These are phyloP conservation scores for Nomada ruficornis DNA, from an alignment of 2,888 invertebrate genomes.

Conservation along the genomic window DNA sequence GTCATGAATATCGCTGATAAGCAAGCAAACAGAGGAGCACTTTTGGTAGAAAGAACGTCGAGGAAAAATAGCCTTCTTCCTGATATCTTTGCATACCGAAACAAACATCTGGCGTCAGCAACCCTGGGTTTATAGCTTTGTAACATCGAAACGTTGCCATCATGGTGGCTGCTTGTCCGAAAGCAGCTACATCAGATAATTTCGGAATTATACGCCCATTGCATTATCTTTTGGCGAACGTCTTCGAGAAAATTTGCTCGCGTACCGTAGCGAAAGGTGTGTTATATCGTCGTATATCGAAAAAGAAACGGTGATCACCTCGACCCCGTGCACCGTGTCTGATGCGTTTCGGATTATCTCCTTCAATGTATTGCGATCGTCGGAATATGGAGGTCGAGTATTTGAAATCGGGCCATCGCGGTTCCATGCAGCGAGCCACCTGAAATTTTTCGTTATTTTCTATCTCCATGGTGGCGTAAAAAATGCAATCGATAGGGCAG, in stretches of 20 bases:
- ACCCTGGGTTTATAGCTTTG: not conserved
- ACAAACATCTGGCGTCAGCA: slow-evolving; percentile 24
- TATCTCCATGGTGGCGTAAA: slow-evolving; percentile 10
- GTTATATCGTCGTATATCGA: not conserved
- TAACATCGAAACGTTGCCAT: not conserved
- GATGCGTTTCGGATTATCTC: slow-evolving; percentile 45
- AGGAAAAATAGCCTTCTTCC: not conserved
- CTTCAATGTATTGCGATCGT: slow-evolving; percentile 37
- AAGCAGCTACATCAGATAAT: slow-evolving; percentile 25
- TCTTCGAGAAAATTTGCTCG: slow-evolving; percentile 21
- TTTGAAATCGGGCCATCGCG: slow-evolving; percentile 14
- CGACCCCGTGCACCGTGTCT: slow-evolving; percentile 22
- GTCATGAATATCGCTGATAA: not conserved
- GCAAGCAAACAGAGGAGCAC: slow-evolving; percentile 4
- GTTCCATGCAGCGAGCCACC: not conserved
- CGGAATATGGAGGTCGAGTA: slow-evolving; percentile 29
- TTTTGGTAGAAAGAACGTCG: not conserved
- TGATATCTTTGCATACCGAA: slow-evolving; percentile 10
- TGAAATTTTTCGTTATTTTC: slow-evolving; percentile 14
- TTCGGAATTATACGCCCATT: slow-evolving; percentile 20
- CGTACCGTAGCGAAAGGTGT: not conserved
- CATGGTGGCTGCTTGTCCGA: not conserved
- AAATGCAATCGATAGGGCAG: slow-evolving; percentile 31
- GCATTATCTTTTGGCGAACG: slow-evolving; percentile 14
- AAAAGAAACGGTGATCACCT: slow-evolving; percentile 13